Base-by-base conservation (phyloP, 2,888 invertebrate species). In the Machimus rusticus region DNA sequence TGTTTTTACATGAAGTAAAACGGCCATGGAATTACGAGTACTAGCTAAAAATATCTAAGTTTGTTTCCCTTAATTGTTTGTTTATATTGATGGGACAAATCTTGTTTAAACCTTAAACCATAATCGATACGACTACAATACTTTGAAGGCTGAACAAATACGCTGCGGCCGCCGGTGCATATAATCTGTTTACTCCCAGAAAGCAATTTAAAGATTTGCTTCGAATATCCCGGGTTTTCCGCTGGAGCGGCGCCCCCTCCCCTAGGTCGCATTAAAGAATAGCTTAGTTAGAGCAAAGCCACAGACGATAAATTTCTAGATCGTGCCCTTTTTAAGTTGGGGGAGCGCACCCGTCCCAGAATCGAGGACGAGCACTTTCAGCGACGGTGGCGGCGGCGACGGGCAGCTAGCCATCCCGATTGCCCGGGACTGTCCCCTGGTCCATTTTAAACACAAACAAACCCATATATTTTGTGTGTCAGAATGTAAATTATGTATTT, bases 381-480 rank as follows among this genome's bases (percentile, higher is more conserved):
- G n/a, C 23, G 19, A n/a, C 28, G 5, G 28, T 1, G 19, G 66
- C 12, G 19, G 57, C 1, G 66, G 28, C 66, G 66, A 39, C 43
- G 43, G 43, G 43, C 39, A 39, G 66, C 66, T 28, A 66, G 28
- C 66, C 23, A 57, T 57, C 57, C 57, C 74, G 74, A 85, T 85
- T 43, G 43, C 43, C 85, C 43, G 39, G 23, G 74, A 74, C 85
- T 85, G 74, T 74, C 74, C 85, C 43, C 46, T 85, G 85, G 66
- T 82, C 82, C 57, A 82, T 82, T 82, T 82, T 82, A 85, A 85
- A 85, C 74, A 74, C 74, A 85, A 85, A 85, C 85, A 85, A 85
- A 46, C 57, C 85, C 85, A 85, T 85, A 85, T 46, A 85, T 85
- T 85, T 74, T 85, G 46, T 85, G 85, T 85, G 85, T 85, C 85